Conservation (phyloP, 2,797 vertebrate genomes). For the Choloepus didactylus region DNA sequence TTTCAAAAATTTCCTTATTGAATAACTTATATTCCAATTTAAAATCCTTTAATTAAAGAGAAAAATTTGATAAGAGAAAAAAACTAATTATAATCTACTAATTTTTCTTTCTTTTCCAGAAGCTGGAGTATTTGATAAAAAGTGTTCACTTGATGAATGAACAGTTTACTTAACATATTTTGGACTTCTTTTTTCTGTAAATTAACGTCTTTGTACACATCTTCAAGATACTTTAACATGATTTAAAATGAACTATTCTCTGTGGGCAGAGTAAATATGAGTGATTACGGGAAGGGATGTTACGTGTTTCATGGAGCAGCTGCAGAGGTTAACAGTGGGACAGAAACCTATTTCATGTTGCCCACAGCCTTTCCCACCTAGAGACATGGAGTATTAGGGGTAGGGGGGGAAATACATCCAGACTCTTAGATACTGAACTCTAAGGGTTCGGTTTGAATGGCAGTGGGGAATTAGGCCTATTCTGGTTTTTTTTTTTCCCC, state of each 20-base stretch:
- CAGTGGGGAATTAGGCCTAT: background rate
- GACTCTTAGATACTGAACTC: background rate
- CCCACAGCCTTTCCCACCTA: background rate
- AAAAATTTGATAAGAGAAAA: slow-evolving; percentile 20
- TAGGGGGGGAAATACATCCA: too few relatives aligned
- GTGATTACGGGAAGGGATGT: background rate
- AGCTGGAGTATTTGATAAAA: slow-evolving; percentile 6
- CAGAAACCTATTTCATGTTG: background rate
- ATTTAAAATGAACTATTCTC: slow-evolving; percentile 33
- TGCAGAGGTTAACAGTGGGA: background rate
- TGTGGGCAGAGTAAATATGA: background rate
- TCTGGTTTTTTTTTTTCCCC: background rate
- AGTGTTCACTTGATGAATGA: slow-evolving; percentile 35
- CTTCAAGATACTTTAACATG: slow-evolving; percentile 29
- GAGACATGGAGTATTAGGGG: background rate
- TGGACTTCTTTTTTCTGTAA: background rate
- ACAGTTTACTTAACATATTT: background rate
- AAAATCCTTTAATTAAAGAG: slow-evolving; percentile 8
- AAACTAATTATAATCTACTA: background rate
- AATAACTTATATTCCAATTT: background rate
- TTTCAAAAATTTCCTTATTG: background rate
- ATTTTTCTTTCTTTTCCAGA: slow-evolving; percentile 19
- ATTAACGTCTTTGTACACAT: slow-evolving; percentile 40
- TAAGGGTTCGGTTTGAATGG: background rate
- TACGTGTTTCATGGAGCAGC: background rate